Percentiles rank a stretch among this genome's conserved stretches.
Conservation (phyloP, 2,888 invertebrate genomes). For the Drosophila recens region DNA sequence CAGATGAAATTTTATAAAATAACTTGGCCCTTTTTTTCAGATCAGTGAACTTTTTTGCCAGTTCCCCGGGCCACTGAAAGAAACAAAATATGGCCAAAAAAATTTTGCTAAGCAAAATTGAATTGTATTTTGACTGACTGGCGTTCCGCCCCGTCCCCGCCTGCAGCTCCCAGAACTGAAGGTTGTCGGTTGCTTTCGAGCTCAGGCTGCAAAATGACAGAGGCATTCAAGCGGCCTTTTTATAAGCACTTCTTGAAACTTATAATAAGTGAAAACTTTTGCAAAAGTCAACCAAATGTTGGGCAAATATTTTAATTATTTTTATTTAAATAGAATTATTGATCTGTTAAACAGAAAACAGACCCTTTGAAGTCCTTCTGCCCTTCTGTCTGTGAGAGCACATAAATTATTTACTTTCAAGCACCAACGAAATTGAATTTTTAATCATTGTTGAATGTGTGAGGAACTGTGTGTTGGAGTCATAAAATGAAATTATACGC, state of each 20-base stretch:
- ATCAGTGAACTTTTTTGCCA: constrained; percentile 72
- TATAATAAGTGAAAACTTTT: constrained; percentile 32
- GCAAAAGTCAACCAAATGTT: constrained; percentile 8
- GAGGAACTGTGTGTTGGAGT: constrained; percentile 14
- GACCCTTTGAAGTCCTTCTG: constrained; percentile 1
- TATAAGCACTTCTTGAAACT: constrained; percentile 21
- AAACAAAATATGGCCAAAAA: constrained; percentile 35
- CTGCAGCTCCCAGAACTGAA: constrained; percentile 14
- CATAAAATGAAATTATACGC: constrained; percentile 69
- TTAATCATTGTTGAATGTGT: constrained; percentile 56
- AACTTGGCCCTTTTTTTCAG: constrained; percentile 78
- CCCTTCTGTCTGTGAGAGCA: neutral
- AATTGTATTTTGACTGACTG: constrained; percentile 75
- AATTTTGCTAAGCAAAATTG: constrained; percentile 67
- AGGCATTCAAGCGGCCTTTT: constrained; percentile 33
- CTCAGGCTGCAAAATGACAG: constrained; percentile 48
- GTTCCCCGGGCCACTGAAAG: constrained; percentile 15
- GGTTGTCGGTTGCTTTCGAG: constrained; percentile 28
- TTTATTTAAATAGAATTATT: constrained; percentile 18
- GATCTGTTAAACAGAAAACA: constrained; percentile 5
- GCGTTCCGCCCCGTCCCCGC: constrained; percentile 3
- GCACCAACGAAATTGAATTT: constrained; percentile 67
- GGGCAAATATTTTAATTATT: constrained; percentile 30
- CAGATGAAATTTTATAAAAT: constrained; percentile 71
- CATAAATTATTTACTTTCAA: constrained; percentile 57